Evolutionary conservation across 2,888 invertebrate species (phyloP), one percentile per base, ranked within the genome.

Genomic region (Cepaea hortensis): DNA sequence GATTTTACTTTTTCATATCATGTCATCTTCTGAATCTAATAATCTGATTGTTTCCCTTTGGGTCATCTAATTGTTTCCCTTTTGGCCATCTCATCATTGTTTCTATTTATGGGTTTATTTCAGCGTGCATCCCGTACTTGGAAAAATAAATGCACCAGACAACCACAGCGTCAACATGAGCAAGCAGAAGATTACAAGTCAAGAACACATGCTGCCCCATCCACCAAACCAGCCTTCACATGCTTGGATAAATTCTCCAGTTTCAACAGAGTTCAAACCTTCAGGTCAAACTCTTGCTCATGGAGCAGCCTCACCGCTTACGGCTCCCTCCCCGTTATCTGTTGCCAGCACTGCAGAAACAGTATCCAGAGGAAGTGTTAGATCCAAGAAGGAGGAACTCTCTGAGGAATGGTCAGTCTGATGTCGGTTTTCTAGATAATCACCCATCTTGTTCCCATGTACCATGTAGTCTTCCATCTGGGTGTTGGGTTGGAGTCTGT

Each of bases 251-350:
- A 90, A 90, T 46, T 50, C 88, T 23, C 68, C 76, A 15, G 70
- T 55, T 15, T 23, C 68, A n/a, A 7, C 77, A 83, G 85, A 87
- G 11, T 48, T 68, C 1, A 84, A 62, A 62, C n/a, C 72, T 46
- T 6, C 35, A 15, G 9, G 23, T 13, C 77, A 48, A 1, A 35
- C 48, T n/a, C 46, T 35, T 2, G 76, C 5, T 46, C 61, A 13
- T 15, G 61, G 80, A 13, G 3, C 48, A 15, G 20, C 61, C 18
- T 35, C 73, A 48, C 62, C 70, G 9, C 35, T 88, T 20, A 89
- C 90, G 0, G 92, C 92, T 15, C 90, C 92, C 2, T 92, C 93
- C 3, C 93, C 93, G 3, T 91, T 91, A 3, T 92, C 92, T 20
- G 85, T 91, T 1, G 88, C 90, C 11, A 92, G 92, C 84, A 91